Percentiles rank a stretch among this genome's conserved stretches.
Conservation (phyloP, 1,140 invertebrate species). For the Conus ventricosus region DNA sequence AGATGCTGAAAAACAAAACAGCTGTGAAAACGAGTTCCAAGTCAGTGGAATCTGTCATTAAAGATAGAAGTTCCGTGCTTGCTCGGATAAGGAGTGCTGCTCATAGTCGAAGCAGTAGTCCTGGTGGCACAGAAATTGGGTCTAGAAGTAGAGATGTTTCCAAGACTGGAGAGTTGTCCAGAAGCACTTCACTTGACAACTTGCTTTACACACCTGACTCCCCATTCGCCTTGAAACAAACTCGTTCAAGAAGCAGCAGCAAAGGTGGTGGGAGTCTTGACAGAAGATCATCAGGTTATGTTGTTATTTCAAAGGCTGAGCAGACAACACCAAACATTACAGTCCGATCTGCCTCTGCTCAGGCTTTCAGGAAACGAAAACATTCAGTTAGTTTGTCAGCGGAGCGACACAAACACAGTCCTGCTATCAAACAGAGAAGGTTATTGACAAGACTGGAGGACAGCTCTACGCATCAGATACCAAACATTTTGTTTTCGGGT, state of each 20-base stretch:
- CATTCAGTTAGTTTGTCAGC: background rate
- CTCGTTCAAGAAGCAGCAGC: background rate
- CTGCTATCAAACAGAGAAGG: background rate
- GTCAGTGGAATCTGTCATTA: background rate
- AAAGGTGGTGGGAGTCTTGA: no score
- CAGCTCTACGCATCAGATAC: conserved; percentile 22
- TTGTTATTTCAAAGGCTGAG: background rate
- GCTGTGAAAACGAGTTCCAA: background rate
- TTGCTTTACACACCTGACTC: background rate
- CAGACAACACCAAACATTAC: background rate
- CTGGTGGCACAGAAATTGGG: background rate
- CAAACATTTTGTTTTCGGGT: background rate
- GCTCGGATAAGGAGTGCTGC: background rate
- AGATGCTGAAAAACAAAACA: background rate
- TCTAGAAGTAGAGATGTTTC: background rate
- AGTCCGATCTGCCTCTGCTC: background rate
- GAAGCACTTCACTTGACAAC: conserved; percentile 25
- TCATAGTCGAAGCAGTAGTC: conserved; percentile 15
- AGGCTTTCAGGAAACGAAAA: background rate
- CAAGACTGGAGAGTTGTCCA: background rate
- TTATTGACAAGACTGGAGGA: conserved; percentile 7
- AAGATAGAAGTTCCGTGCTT: background rate
- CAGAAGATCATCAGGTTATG: no score
- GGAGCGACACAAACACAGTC: no score
- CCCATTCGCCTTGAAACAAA: background rate